Evolutionary conservation across 2,888 invertebrate species (phyloP).

Genomic region (Pyrocoelia pectoralis): DNA sequence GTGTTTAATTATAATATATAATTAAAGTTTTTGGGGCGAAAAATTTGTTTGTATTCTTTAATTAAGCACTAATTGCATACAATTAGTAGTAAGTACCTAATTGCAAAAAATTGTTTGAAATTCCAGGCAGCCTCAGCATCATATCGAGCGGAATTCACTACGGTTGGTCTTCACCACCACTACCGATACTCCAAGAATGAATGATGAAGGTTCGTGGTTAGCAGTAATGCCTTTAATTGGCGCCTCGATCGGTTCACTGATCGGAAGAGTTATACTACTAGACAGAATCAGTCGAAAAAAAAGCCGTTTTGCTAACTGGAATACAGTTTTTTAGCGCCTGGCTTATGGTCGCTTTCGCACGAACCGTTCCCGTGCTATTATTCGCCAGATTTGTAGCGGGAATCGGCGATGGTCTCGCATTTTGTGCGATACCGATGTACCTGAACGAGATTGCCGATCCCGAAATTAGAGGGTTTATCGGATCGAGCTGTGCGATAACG

Average conservation of each 20-base stretch:
- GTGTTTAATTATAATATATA: constrained; percentile 59
- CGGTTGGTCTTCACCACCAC: too few species aligned
- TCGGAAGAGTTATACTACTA: constrained; percentile 69
- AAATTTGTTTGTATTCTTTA: too few species aligned
- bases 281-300: constrained; percentile 75
- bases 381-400: constrained; percentile 64
- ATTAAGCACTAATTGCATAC: too few species aligned
- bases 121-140: too few species aligned
- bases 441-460: constrained; percentile 68
- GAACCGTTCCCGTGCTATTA: constrained; percentile 66
- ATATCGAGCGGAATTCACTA: too few species aligned
- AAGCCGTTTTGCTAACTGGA: constrained; percentile 68
- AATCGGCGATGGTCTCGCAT: constrained; percentile 61
- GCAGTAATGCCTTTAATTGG: constrained; percentile 72
- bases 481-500: constrained; percentile 67
- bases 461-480: constrained; percentile 67
- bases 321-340: constrained; percentile 70
- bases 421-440: constrained; percentile 65
- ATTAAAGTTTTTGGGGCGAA: too few species aligned
- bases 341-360: constrained; percentile 69
- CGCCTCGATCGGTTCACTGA: constrained; percentile 68
- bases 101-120: too few species aligned
- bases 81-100: too few species aligned
- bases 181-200: constrained; percentile 59
- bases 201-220: constrained; percentile 67